Evolutionary conservation across 2,113 vertebrate genomes (phyloP).

Genomic region (Suncus etruscus): DNA sequence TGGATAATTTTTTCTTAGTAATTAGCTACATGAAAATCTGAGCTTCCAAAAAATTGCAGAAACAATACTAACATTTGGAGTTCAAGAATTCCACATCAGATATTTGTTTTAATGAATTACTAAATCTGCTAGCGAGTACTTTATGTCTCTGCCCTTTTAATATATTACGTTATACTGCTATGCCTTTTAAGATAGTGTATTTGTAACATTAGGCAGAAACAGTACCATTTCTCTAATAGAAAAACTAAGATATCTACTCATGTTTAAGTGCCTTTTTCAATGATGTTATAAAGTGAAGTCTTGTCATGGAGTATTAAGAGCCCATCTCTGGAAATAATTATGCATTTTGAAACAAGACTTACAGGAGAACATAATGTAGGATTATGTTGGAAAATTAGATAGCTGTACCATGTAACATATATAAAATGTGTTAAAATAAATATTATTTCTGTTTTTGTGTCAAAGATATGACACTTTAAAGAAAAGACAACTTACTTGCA

Average conservation of each 20-base stretch:
- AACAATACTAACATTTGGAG: constrained; percentile 12
- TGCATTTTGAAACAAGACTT: constrained; percentile 47
- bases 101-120: constrained; percentile 24
- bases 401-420: background rate
- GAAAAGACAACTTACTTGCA: constrained; percentile 17
- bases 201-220: background rate
- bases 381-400: constrained; percentile 1
- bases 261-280: constrained; percentile 33
- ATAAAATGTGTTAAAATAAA: constrained; percentile 49
- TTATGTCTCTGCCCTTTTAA: background rate
- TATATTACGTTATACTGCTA: background rate
- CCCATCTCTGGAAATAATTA: background rate
- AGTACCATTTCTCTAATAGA: constrained; percentile 21
- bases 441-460: constrained; percentile 38
- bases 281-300: constrained; percentile 4
- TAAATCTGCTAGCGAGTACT: background rate
- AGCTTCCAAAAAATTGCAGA: background rate
- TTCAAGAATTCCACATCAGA: constrained; percentile 12
- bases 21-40: background rate
- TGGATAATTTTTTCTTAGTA: background rate
- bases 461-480: constrained; percentile 9
- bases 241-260: constrained; percentile 33
- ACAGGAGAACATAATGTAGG: constrained; percentile 12
- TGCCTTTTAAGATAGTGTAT: background rate
- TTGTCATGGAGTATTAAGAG: background rate